These are phyloP conservation scores for Lophura nycthemera DNA, from an alignment of 2,113 vertebrate genomes.

Conservation along the genomic window DNA sequence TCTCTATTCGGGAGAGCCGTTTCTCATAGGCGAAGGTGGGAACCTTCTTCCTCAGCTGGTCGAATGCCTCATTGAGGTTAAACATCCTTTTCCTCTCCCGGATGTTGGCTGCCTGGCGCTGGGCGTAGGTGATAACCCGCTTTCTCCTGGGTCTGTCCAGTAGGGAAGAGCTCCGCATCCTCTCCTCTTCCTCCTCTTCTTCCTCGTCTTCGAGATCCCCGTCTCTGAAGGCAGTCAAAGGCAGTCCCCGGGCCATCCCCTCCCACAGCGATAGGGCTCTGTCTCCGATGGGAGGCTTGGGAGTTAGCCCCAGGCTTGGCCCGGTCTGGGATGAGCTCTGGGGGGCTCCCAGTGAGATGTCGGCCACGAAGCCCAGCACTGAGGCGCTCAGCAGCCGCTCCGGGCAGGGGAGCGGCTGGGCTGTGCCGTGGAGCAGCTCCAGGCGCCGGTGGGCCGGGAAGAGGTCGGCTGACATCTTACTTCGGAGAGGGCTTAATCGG, in stretches of 20 bases:
- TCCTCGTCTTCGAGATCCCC: conserved; percentile 51
- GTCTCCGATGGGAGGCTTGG: conserved; percentile 61
- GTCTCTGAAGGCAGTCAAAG: conserved; percentile 33
- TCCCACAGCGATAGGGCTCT: conserved; percentile 31
- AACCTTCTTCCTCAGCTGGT: conserved; percentile 91
- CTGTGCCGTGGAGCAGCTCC: background rate
- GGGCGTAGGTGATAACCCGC: conserved; percentile 89
- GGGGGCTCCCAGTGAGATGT: conserved; percentile 75
- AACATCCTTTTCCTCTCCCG: conserved; percentile 96
- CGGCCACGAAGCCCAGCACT: conserved; percentile 80
- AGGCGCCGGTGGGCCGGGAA: background rate
- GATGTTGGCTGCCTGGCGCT: conserved; percentile 95
- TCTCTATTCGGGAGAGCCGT: conserved; percentile 94
- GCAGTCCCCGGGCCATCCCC: conserved; percentile 18
- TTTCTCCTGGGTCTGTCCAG: conserved; percentile 84
- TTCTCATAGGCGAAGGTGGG: conserved; percentile 98
- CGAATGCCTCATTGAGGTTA: conserved; percentile 96
- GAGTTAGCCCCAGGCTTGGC: conserved; percentile 37
- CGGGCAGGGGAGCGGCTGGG: conserved; percentile 69
- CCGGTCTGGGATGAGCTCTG: background rate
- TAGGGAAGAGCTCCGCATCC: conserved; percentile 4
- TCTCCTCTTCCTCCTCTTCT: conserved; percentile 65
- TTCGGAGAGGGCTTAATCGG: background rate
- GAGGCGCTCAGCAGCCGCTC: conserved; percentile 73
- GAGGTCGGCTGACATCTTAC: conserved; percentile 37